Base-by-base conservation (phyloP, 2,888 invertebrate species). In the Drosophila meridionalis region DNA sequence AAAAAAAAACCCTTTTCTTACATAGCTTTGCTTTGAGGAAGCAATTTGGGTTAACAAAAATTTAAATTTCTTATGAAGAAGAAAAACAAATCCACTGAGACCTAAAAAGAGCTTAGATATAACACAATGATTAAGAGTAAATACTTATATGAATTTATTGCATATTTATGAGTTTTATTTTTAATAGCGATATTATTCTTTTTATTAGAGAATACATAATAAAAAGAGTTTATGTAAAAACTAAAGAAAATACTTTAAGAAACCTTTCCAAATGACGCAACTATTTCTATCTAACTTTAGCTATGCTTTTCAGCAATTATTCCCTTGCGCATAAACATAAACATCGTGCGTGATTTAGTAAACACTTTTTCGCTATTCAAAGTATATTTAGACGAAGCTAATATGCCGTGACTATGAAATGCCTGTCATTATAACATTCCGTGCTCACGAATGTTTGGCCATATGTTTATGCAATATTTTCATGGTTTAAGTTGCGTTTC, bases 401-500 rank as follows among this genome's bases (percentile, higher is more conserved):
- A 4, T 53, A 53, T 26, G 26, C 26, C 50, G 50, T 52, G 50
- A 34, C 50, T 52, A 20, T 34, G 32, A 34, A 32, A 52, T 20
- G 50, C 5, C 20, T 20, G 20, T 34, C 32, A 34, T 50, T 20
- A 50, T 50, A 50, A 6, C 6, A 34, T 53, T 36, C 36, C 4
- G 3, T 34, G 1, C 20, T 52, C 52, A 34, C 32, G n/a, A 20
- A 52, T 36, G 4, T 7, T 12, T 36, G 3, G 12, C 20, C 20
- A 20, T 20, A 1, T 53, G 14, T 26, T 53, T 53, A 53, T 36
- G 53, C 53, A 53, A 53, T 34, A 52, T 50, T 50, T 52, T 52
- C 34, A 52, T 52, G 26, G 12, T 26, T 36, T 20, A 20, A 52
- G 34, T n/a, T 32, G 20, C 5, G 11, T 14, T 52, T 20, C 20